Evolutionary conservation across 1,140 invertebrate genomes (phyloP), one percentile per base, ranked within the genome.

Genomic region (Drosophila erecta): DNA sequence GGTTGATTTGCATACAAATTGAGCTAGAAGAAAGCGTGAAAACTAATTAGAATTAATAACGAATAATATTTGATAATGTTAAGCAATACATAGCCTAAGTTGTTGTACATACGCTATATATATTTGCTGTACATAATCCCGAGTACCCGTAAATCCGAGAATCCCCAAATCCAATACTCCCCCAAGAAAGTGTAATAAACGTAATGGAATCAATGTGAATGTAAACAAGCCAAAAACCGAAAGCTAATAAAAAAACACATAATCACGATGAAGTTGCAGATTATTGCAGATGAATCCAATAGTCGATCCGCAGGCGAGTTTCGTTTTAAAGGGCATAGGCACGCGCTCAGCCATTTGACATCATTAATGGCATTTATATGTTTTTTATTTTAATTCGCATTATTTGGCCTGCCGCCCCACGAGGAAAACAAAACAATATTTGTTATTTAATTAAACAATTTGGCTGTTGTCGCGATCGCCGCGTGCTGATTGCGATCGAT

Each of bases 181-280:
- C 59, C 20, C 51, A 58, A 76, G 51, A 58, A 71, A 60, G 60
- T 74, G 53, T 79, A 76, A 60, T 76, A 47, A 69, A 27, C 64
- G 35, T 27, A 56, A 51, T 46, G 72, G 43, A 76, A 76, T 84
- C 55, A 87, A 76, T 87, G 83, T 87, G 83, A 87, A 87, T 87
- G 83, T 83, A 87, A 87, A 87, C 79, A 87, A 83, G 76, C 83
- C 83, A 86, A 87, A 87, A 86, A 72, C 59, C 37, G 53, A 83
- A 86, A 83, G 51, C 76, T 66, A 73, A 78, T 73, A 60, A 80
- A 80, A 74, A 46, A 50, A 53, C 40, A 54, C 27, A 41, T 35
- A 38, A 70, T 35, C 43, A 33, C 35, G 50, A 38, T 55, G 38
- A 61, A 72, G 59, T 49, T 17, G 17, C 17, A 17, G 17, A 17